Evolutionary conservation across 2,888 invertebrate genomes (phyloP).

Genomic region (Callyntrura guangdongensis): DNA sequence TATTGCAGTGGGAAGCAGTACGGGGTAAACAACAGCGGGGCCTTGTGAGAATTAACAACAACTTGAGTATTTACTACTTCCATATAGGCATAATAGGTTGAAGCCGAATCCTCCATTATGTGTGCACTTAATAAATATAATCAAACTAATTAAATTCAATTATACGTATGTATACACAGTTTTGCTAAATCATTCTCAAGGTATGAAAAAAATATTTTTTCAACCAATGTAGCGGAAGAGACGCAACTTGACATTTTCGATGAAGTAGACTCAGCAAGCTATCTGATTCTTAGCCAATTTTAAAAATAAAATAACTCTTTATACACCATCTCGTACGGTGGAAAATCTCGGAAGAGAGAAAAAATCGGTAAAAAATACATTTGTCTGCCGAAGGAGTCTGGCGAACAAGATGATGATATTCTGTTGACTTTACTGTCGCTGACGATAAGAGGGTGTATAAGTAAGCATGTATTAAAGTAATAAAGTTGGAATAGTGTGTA

Average conservation of each 20-base stretch:
- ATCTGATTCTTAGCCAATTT: slow-evolving; percentile 75
- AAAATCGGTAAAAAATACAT: slow-evolving; percentile 13
- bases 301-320: slow-evolving; percentile 70
- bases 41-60: too few species aligned
- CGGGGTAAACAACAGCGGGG: too few species aligned
- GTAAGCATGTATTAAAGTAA: neutral
- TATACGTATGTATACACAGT: neutral
- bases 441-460: neutral
- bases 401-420: neutral
- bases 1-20: too few species aligned
- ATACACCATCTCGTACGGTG: neutral
- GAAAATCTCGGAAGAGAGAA: slow-evolving; percentile 34
- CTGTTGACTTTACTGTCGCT: neutral
- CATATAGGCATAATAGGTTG: too few species aligned
- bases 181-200: neutral
- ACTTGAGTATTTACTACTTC: too few species aligned
- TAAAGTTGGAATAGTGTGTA: neutral
- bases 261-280: slow-evolving; percentile 41
- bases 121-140: too few species aligned
- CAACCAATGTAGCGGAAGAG: slow-evolving; percentile 40
- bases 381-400: slow-evolving; percentile 29
- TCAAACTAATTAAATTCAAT: too few species aligned
- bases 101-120: too few species aligned
- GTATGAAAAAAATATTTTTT: slow-evolving; percentile 6
- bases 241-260: slow-evolving; percentile 64